Base-by-base conservation (phyloP, 1,140 invertebrate species). In the Pseudachorutes palmiensis region DNA sequence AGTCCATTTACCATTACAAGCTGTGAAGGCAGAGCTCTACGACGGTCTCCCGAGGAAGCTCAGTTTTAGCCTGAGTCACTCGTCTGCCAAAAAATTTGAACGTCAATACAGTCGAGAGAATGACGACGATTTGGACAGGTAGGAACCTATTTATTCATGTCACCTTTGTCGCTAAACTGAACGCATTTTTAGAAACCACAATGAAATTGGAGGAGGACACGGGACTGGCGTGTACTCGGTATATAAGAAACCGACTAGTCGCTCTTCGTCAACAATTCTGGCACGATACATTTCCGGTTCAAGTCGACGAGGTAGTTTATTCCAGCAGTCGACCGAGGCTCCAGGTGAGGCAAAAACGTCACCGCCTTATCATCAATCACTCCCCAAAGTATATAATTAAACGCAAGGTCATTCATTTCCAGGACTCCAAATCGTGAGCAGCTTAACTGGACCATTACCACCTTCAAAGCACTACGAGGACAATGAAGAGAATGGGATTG, bases 11-110 rank as follows among this genome's bases (percentile, higher is more conserved):
- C 72, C 72, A 36, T 60, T 68, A 14, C 69, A 70, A 61, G 60
- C 68, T 19, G 69, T 73, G 26, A 68, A 73, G 36, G 61, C 69
- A 29, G 71, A 73, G 64, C 66, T 73, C 24, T 73, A 70, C 57
- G 67, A 70, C 32, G 33, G 62, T 5, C 22, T 72, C 26, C 33
- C 69, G 24, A 67, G 59, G 55, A 73, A 70, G 57, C 19, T 70
- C 22, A 66, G 62, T 62, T 45, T 66, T 51, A 65, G 49, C 33
- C 41, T 36, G 49, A 65, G 64, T 57, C 57, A 57, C 1, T 26
- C 28, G 51, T 65, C 51, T 33, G 32, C 64, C 29, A 65, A 57
- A 26, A 57, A 66, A 45, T 60, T 2, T 14, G 28, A 60, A 60
- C 12, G 58, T 16, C 2, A 24, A 2, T 60, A 62, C n/a, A n/a